Base-by-base conservation (phyloP, 2,888 invertebrate genomes). In the Drosophila macrospina region DNA sequence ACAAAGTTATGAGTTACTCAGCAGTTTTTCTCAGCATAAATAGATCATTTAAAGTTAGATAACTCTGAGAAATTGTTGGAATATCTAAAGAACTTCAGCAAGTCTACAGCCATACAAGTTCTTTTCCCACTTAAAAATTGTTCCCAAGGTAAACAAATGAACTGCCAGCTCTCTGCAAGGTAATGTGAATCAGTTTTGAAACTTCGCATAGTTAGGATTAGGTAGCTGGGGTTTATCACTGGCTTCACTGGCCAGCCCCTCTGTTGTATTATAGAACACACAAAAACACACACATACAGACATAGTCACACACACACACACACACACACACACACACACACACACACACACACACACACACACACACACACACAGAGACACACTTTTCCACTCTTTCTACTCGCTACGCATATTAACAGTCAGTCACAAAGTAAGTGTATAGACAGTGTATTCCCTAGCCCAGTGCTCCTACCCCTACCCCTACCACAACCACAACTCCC, bases 311-410 rank as follows among this genome's bases (percentile, higher is more conserved):
- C 78, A n/a, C 20, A 20, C 20, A 20, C 20, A 20, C 20, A 20
- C 1, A 20, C 20, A 20, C 54, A 71, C 65, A 86, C 78, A n/a
- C 20, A 20, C 20, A 20, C 20, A 20, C 20, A 20, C 1, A 20
- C 20, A 20, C 54, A 71, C 65, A 86, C 78, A n/a, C 20, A 20
- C 20, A 20, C 20, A 20, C 20, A 20, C 1, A 20, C 20, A 20
- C 54, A 71, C 65, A 86, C 78, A n/a, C 20, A 20, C 20, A 20
- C 20, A 20, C 20, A 20, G 3, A 20, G 2, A 20, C 54, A 71
- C 65, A 86, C 78, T 88, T 88, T 85, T 87, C 79, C 89, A 87
- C 87, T 88, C 89, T 88, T 88, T 85, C 85, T 87, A 88, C 89
- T 85, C 74, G 89, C 82, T 87, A 86, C 63, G 77, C 75, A 68